phyloP scores from a whole-genome alignment of 2,888 invertebrate genomes.

The Chromoteleia sp. region DNA sequence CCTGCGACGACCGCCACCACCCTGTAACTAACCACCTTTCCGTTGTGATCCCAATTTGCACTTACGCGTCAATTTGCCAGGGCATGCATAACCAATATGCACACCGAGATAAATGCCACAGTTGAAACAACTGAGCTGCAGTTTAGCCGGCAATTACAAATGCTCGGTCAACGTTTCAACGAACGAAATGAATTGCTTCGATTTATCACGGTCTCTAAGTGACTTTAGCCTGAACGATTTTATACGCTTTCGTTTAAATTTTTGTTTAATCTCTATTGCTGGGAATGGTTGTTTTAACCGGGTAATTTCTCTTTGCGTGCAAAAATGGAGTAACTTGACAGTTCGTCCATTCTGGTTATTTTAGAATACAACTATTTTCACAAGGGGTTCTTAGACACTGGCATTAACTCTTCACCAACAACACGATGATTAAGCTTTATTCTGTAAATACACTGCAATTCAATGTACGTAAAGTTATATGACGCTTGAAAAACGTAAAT shows the following conservation, averaged over 20 bases:
- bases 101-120: constrained; percentile 36
- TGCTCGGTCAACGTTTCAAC: not conserved
- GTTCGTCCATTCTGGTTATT: constrained; percentile 43
- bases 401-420: constrained; percentile 34
- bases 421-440: constrained; percentile 48
- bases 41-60: constrained; percentile 79
- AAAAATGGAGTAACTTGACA: constrained; percentile 24
- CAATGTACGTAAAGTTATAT: constrained; percentile 37
- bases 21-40: constrained; percentile 92
- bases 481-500: not conserved
- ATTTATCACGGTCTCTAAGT: no score
- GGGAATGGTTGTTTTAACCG: constrained; percentile 9
- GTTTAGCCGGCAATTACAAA: constrained; percentile 13
- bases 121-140: constrained; percentile 16
- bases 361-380: constrained; percentile 53
- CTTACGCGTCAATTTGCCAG: constrained; percentile 25
- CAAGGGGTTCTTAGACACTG: constrained; percentile 26
- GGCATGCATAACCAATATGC: constrained; percentile 66
- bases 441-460: constrained; percentile 34
- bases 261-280: no score
- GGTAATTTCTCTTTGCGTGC: constrained; percentile 26
- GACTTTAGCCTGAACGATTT: not conserved
- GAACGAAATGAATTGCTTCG: not conserved
- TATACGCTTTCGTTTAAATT: no score
- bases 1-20: constrained; percentile 96